These are phyloP conservation scores for Nibea albiflora DNA, from an alignment of 2,113 vertebrate genomes.

Conservation along the genomic window DNA sequence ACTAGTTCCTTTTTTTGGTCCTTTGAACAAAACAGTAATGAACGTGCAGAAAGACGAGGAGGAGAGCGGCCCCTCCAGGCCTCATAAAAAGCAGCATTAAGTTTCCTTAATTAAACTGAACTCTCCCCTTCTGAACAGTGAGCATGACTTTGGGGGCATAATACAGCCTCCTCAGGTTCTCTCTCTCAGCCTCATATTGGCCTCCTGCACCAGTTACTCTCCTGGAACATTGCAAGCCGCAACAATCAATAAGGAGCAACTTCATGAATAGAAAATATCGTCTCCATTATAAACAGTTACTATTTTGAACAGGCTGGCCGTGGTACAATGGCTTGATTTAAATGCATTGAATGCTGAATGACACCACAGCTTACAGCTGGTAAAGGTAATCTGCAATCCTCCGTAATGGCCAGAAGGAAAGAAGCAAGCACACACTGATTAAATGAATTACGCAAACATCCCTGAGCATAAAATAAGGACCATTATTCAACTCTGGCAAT, in stretches of 20 bases:
- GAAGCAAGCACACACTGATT: constrained; percentile 58
- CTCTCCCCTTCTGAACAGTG: constrained; percentile 59
- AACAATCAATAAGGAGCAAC: constrained; percentile 62
- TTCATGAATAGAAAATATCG: constrained; percentile 63
- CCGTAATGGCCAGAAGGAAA: constrained; percentile 61
- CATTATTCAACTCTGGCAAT: constrained; percentile 56
- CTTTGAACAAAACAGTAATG: constrained; percentile 66
- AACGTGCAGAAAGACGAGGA: constrained; percentile 70
- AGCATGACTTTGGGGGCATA: constrained; percentile 57
- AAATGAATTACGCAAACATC: constrained; percentile 72
- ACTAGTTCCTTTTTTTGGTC: constrained; percentile 44
- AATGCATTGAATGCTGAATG: constrained; percentile 74
- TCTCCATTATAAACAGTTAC: constrained; percentile 52
- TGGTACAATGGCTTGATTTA: constrained; percentile 71
- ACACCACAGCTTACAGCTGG: constrained; percentile 54
- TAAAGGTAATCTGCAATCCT: constrained; percentile 74
- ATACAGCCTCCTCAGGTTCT: constrained; percentile 46
- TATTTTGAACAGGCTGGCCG: constrained; percentile 45
- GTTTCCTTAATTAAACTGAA: constrained; percentile 76
- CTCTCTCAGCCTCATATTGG: constrained; percentile 25
- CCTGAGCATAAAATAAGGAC: constrained; percentile 48
- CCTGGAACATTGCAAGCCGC: constrained; percentile 50
- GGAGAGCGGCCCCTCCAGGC: constrained; percentile 60
- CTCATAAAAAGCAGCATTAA: constrained; percentile 73
- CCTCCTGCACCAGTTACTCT: constrained; percentile 30